These are phyloP conservation scores for Dynastes maya DNA, from an alignment of 2,888 invertebrate species.

Conservation along the genomic window DNA sequence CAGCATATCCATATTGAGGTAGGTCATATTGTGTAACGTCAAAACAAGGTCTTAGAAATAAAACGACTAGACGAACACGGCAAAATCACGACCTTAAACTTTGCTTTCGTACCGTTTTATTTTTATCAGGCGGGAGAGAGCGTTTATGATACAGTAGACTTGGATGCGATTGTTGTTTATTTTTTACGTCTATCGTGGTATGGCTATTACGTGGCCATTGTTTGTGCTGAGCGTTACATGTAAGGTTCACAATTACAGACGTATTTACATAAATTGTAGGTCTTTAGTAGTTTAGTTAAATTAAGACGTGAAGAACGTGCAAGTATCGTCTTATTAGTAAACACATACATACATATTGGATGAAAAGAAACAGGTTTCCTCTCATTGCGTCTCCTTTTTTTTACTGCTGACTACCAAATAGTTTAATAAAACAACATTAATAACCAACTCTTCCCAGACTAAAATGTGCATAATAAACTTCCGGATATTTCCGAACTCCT, in stretches of 20 bases:
- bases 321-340: no score
- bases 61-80: constrained; percentile 30
- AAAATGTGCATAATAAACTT: no score
- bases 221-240: neutral
- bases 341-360: no score
- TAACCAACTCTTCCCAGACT: no score
- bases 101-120: constrained; percentile 25
- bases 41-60: constrained; percentile 38
- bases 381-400: no score
- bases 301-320: neutral
- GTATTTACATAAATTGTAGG: neutral
- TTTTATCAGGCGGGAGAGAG: constrained; percentile 13
- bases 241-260: no score
- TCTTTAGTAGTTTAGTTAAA: neutral
- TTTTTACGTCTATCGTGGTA: constrained; percentile 31
- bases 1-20: constrained; percentile 28
- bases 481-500: no score
- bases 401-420: no score
- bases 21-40: constrained; percentile 44
- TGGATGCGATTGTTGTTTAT: neutral
- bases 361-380: no score
- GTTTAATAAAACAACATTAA: no score
- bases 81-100: constrained; percentile 35
- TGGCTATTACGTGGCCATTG: constrained; percentile 51
- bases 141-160: constrained; percentile 18